Percentiles rank a stretch among this genome's conserved stretches.
These are phyloP conservation scores for Aurelia aurita complex sp. Pacific DNA, from an alignment of 30 jellyfish, hydroid and myxozoan species.

Conservation along the genomic window DNA sequence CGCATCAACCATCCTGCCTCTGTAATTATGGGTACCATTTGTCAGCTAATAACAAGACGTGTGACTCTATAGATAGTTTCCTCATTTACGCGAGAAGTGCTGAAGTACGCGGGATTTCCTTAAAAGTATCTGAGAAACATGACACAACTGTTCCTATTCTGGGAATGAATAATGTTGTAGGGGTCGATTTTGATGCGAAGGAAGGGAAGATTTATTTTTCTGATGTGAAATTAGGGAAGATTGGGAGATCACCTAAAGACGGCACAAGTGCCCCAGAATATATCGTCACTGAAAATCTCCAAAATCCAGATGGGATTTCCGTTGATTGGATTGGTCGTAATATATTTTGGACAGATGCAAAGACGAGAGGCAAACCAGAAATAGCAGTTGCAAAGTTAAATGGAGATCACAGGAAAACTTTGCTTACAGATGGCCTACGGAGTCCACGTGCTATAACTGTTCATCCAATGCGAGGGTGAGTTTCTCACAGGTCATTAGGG, in stretches of 20 bases:
- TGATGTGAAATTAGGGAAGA: slow-evolving; percentile 79
- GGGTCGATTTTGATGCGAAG: slow-evolving; percentile 83
- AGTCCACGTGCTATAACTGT: slow-evolving; percentile 95
- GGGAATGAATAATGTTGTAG: slow-evolving; percentile 93
- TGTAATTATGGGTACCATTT: slow-evolving; percentile 67
- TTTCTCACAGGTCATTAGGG: no score
- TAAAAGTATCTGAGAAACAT: slow-evolving; percentile 37
- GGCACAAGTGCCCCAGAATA: slow-evolving; percentile 57
- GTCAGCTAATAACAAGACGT: slow-evolving; percentile 48
- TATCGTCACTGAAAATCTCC: slow-evolving; percentile 53
- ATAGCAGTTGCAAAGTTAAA: slow-evolving; percentile 72
- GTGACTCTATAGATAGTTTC: slow-evolving; percentile 47
- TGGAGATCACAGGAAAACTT: slow-evolving; percentile 65
- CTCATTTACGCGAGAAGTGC: slow-evolving; percentile 90
- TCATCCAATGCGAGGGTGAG: slow-evolving; percentile 94
- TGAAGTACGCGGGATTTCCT: slow-evolving; percentile 93
- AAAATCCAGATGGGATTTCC: slow-evolving; percentile 95
- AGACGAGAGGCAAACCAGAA: slow-evolving; percentile 64
- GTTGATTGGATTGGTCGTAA: slow-evolving; percentile 96
- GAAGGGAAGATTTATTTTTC: slow-evolving; percentile 71
- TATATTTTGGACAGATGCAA: slow-evolving; percentile 85
- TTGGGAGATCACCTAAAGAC: slow-evolving; percentile 77
- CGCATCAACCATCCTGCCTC: slow-evolving; percentile 64
- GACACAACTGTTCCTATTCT: slow-evolving; percentile 82
- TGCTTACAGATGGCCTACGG: slow-evolving; percentile 54